phyloP scores from a whole-genome alignment of 2,888 invertebrate species.

The Euplagia quadripunctaria region DNA sequence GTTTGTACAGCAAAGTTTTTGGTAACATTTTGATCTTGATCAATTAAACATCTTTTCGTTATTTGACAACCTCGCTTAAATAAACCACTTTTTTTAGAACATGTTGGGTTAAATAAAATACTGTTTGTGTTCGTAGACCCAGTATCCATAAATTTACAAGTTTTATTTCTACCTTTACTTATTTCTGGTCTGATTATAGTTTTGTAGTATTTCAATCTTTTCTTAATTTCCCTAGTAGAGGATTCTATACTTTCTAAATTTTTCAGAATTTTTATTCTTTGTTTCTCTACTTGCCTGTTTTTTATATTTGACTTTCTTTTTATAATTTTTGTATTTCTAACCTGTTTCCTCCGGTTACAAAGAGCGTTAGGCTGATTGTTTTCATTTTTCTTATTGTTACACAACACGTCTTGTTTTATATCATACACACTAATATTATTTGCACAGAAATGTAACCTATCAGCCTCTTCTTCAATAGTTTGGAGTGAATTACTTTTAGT shows the following conservation, averaged over 20 bases:
- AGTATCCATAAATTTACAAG: background rate
- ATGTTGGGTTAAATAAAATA: too few species aligned
- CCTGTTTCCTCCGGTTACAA: background rate
- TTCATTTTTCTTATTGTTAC: background rate
- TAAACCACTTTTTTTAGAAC: too few species aligned
- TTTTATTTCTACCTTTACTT: background rate
- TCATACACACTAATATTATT: background rate
- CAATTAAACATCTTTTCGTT: too few species aligned
- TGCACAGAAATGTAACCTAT: background rate
- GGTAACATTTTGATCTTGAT: too few species aligned
- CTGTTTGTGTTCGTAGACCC: background rate
- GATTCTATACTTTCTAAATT: background rate
- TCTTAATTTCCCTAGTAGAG: background rate
- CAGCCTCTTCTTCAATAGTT: background rate
- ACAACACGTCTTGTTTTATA: background rate
- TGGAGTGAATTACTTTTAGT: background rate
- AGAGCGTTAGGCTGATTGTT: background rate
- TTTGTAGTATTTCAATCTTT: background rate
- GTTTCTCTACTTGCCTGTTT: background rate
- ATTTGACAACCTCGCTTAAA: too few species aligned
- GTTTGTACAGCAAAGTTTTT: background rate
- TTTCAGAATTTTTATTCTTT: background rate
- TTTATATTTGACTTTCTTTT: background rate
- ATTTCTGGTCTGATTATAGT: background rate
- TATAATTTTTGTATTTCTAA: background rate